Evolutionary conservation across 2,888 invertebrate genomes (phyloP).

Genomic region (Phlogophora meticulosa): DNA sequence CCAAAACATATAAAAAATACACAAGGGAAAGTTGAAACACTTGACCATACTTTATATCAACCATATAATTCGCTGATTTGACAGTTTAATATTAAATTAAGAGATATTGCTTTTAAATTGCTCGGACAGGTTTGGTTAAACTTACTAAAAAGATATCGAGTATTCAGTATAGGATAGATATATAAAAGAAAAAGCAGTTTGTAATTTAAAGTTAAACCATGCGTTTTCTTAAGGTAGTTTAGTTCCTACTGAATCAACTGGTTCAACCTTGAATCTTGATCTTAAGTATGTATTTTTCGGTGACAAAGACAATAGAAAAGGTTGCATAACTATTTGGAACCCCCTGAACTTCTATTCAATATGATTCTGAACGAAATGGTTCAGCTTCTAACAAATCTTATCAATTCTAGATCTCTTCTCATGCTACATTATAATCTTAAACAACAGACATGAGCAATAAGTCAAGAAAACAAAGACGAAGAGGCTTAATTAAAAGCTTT

Average conservation of each 20-base stretch:
- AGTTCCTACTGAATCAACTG: background rate
- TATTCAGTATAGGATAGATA: too few relatives aligned
- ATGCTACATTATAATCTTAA: conserved; percentile 1
- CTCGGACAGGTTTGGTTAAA: conserved; percentile 2
- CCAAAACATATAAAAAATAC: conserved; percentile 21
- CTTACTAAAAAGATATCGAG: conserved; percentile 11
- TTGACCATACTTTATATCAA: conserved; percentile 19
- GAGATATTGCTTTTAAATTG: conserved; percentile 45
- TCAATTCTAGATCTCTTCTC: background rate
- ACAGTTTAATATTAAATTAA: conserved; percentile 45
- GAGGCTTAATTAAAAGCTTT: conserved; percentile 53
- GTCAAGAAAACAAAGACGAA: conserved; percentile 15
- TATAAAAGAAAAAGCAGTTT: background rate
- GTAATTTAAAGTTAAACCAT: background rate
- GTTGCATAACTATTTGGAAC: too few relatives aligned
- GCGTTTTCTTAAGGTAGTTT: background rate
- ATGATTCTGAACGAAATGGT: conserved; percentile 1
- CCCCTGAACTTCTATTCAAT: too few relatives aligned
- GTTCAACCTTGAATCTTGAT: background rate
- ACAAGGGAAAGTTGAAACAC: conserved; percentile 39
- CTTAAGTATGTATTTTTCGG: background rate
- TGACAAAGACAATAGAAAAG: background rate
- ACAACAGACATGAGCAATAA: conserved; percentile 24
- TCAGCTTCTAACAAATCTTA: background rate
- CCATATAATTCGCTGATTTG: conserved; percentile 44